Percentiles rank a stretch among this genome's conserved stretches.
These are phyloP conservation scores for Hoplostethus mediterraneus DNA, from an alignment of 2,797 vertebrate genomes.

Conservation along the genomic window DNA sequence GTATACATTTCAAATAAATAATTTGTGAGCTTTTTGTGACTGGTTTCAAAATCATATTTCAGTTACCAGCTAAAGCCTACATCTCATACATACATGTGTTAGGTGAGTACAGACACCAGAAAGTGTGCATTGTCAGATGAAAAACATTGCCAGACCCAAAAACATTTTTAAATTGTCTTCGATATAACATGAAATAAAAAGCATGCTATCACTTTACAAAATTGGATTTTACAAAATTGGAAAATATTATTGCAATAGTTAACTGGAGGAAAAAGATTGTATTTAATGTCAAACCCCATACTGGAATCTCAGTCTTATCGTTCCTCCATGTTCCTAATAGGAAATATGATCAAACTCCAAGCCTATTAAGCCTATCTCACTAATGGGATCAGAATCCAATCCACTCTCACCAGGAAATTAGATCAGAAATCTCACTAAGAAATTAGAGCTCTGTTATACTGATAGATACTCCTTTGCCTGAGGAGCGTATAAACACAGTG, in stretches of 20 bases:
- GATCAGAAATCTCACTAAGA: conserved; percentile 29
- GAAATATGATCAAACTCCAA: conserved; percentile 34
- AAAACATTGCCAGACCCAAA: no score
- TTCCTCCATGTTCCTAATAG: conserved; percentile 13
- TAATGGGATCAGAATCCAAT: conserved; percentile 52
- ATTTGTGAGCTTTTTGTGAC: no score
- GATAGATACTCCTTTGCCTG: conserved; percentile 6
- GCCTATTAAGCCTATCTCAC: conserved; percentile 1
- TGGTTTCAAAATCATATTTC: neutral
- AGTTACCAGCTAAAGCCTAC: neutral
- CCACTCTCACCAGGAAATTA: conserved; percentile 35
- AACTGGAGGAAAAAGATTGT: neutral
- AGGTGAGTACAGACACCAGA: neutral
- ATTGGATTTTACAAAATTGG: neutral
- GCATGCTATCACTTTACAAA: neutral
- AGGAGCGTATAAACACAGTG: conserved; percentile 19
- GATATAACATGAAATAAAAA: neutral
- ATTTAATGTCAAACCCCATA: neutral
- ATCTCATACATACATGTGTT: neutral
- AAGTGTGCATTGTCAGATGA: neutral
- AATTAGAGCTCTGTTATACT: conserved; percentile 17
- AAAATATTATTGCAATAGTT: neutral
- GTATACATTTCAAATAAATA: no score
- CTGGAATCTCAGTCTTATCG: neutral
- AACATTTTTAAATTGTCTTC: no score